Conservation (phyloP, 1,140 invertebrate species). For the Calephelis virginiensis region DNA sequence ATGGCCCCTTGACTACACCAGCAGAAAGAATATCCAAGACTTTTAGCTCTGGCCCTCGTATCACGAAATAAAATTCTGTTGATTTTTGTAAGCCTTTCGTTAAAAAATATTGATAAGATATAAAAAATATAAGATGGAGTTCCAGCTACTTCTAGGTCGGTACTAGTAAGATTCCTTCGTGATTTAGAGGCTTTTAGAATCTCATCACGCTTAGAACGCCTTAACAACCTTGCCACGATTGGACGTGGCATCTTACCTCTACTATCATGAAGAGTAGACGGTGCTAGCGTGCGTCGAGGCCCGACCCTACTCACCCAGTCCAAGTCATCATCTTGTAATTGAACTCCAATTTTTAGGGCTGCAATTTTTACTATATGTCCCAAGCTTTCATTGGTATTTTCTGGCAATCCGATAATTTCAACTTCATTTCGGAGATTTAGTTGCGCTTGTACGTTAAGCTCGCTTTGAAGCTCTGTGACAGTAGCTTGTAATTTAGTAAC, state of each 20-base stretch:
- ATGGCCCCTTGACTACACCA: not conserved
- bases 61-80: not conserved
- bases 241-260: slow-evolving; percentile 16
- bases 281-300: not conserved
- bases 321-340: slow-evolving; percentile 17
- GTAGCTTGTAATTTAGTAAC: not conserved
- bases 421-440: slow-evolving; percentile 20
- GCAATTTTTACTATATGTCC: slow-evolving; percentile 17
- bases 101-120: slow-evolving; percentile 23
- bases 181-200: slow-evolving; percentile 23
- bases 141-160: slow-evolving; percentile 15
- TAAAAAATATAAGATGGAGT: slow-evolving; percentile 7
- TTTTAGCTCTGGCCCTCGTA: not conserved
- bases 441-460: slow-evolving; percentile 21
- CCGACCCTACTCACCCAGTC: slow-evolving; percentile 13
- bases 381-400: slow-evolving; percentile 21
- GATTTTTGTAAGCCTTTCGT: not conserved
- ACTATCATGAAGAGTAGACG: not conserved
- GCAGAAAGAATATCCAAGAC: not conserved
- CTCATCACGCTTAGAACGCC: slow-evolving; percentile 21
- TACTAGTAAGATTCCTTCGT: slow-evolving; percentile 21
- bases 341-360: slow-evolving; percentile 23
- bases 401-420: slow-evolving; percentile 23
- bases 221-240: slow-evolving; percentile 20
- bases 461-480: not conserved